phyloP scores from a whole-genome alignment of 2,888 invertebrate species.

The Poecilus cupreus region DNA sequence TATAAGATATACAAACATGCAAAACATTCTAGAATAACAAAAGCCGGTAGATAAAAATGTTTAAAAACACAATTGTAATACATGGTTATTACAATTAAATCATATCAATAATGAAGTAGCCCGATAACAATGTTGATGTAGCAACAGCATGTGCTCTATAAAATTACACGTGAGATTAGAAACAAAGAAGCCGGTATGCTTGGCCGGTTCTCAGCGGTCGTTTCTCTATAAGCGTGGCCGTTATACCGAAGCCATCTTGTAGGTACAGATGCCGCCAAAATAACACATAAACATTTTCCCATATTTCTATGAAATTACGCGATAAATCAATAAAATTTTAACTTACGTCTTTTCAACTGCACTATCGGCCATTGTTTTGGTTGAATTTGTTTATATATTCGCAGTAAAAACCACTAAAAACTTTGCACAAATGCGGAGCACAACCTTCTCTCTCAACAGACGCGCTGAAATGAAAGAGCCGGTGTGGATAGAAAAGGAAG shows the following conservation, averaged over 20 bases:
- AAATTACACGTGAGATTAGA: constrained; percentile 54
- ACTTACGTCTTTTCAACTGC: constrained; percentile 81
- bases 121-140: constrained; percentile 17
- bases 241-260: constrained; percentile 77
- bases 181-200: constrained; percentile 57
- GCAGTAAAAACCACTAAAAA: constrained; percentile 42
- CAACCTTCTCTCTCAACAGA: constrained; percentile 61
- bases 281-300: constrained; percentile 64
- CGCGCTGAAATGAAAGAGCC: constrained; percentile 56
- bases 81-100: background rate
- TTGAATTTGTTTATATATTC: constrained; percentile 63
- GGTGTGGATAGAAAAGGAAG: constrained; percentile 58
- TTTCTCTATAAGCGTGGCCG: constrained; percentile 54
- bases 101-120: background rate
- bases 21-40: constrained; percentile 1
- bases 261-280: constrained; percentile 69
- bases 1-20: background rate
- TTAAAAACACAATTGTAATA: background rate
- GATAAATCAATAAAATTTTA: constrained; percentile 63
- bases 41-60: constrained; percentile 39
- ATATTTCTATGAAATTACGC: constrained; percentile 55
- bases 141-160: background rate
- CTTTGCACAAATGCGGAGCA: constrained; percentile 47
- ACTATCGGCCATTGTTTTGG: constrained; percentile 79
- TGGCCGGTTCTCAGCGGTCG: constrained; percentile 51